These are phyloP conservation scores for Choreutis nemorana DNA, from an alignment of 2,888 invertebrate species.

Conservation along the genomic window DNA sequence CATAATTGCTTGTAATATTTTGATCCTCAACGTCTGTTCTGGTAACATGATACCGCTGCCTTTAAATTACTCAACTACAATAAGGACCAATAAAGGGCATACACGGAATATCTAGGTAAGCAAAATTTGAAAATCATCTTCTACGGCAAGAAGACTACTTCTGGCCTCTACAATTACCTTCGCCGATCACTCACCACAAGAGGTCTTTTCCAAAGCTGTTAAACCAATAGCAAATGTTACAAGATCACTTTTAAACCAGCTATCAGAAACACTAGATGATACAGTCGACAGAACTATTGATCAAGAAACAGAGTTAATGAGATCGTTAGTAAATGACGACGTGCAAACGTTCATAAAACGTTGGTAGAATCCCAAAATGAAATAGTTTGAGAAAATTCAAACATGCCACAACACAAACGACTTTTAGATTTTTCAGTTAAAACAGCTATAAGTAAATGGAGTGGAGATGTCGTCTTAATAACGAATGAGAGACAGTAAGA, in stretches of 20 bases:
- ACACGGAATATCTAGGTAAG: conserved; percentile 39
- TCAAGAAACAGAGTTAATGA: no score
- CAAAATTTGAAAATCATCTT: conserved; percentile 35
- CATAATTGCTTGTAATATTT: no score
- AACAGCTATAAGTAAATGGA: no score
- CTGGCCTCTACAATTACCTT: conserved; percentile 48
- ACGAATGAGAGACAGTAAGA: conserved; percentile 14
- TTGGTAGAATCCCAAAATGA: conserved; percentile 13
- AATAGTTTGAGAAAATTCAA: conserved; percentile 1
- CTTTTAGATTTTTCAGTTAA: no score
- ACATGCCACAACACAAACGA: conserved; percentile 53
- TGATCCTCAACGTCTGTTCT: no score
- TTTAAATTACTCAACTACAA: no score
- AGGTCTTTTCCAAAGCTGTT: conserved; percentile 65
- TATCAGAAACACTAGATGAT: conserved; percentile 10
- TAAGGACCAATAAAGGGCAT: no score
- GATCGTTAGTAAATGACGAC: conserved; percentile 14
- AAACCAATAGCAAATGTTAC: conserved; percentile 44
- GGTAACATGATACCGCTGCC: no score
- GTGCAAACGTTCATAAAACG: conserved; percentile 27
- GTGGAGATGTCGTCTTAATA: no score
- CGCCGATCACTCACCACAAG: conserved; percentile 58
- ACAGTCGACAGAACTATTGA: no score
- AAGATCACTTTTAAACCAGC: conserved; percentile 12
- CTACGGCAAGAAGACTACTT: conserved; percentile 41